Evolutionary conservation across 2,797 vertebrate genomes (phyloP).

Genomic region (Oryzias dopingdopingensis): DNA sequence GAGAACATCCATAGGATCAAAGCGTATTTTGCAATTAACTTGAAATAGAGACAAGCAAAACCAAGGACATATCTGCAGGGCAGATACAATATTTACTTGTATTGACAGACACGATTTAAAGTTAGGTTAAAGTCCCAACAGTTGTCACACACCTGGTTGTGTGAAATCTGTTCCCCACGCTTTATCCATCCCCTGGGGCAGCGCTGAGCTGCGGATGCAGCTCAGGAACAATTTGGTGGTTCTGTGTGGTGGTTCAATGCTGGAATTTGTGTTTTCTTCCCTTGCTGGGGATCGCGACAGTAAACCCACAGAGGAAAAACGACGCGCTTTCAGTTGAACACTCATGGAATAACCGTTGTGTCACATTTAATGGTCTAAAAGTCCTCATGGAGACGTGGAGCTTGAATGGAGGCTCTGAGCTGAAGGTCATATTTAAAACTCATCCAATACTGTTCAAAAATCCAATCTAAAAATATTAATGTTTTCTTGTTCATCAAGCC

Average conservation of each 20-base stretch:
- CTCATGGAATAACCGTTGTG: not conserved
- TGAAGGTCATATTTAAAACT: too few relatives aligned
- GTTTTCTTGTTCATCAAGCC: too few relatives aligned
- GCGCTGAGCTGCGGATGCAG: too few relatives aligned
- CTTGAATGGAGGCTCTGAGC: too few relatives aligned
- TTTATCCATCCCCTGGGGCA: too few relatives aligned
- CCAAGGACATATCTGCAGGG: not conserved
- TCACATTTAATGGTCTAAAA: not conserved
- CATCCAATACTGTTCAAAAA: too few relatives aligned
- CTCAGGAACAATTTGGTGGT: too few relatives aligned
- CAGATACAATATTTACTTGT: not conserved
- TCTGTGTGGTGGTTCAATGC: too few relatives aligned
- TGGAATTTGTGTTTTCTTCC: not conserved
- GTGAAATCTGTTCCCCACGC: too few relatives aligned
- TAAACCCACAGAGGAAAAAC: not conserved
- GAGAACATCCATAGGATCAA: conserved; percentile 1
- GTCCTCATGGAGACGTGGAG: not conserved
- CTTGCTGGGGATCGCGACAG: not conserved
- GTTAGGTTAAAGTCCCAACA: too few relatives aligned
- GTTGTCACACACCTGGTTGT: too few relatives aligned
- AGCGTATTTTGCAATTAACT: not conserved
- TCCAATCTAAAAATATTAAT: too few relatives aligned
- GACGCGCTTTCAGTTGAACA: not conserved
- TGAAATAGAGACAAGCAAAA: conserved; percentile 2
- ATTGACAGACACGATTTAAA: not conserved